Base-by-base conservation (phyloP, 2,888 invertebrate species). In the Macrophya annulata region DNA sequence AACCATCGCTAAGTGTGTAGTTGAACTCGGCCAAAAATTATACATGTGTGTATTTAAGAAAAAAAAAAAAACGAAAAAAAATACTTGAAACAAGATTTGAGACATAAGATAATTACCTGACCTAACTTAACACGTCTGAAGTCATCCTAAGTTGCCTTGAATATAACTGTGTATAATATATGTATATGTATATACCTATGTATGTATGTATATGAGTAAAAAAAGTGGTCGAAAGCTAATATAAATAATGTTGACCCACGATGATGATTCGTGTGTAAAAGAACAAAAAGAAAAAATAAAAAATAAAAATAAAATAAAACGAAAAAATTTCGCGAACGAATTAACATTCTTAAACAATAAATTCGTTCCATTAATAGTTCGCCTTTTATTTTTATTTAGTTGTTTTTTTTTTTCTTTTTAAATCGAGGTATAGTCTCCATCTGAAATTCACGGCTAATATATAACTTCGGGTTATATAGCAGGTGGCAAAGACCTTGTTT, bases 401-500 rank as follows among this genome's bases (percentile, higher is more conserved):
- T 15, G 31, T 15, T 68, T 17, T 25, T 12, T 31, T 31, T 65
- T 25, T 12, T 65, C 10, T 65, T 65, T 0, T 12, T 3, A 37
- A 68, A 37, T 37, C 68, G 37, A 21, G 10, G 45, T 3, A n/a
- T 48, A 76, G 21, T 71, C 15, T 12, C 40, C 17, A 9, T n/a
- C 45, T 74, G 21, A 74, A 74, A 74, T 21, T 45, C 72, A 68
- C 25, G 8, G n/a, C 43, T 40, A 31, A 31, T 17, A 62, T 48
- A 48, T 25, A 43, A 25, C 31, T 62, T 55, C 21, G 15, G 40
- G 62, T 43, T 55, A 43, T 88, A 91, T 88, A 90, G 90, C 91
- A 91, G 90, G 91, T 91, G 91, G 91, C 89, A 91, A 90, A 91
- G 91, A 91, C 91, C 91, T 91, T 91, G 91, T 62, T 81, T 62